phyloP scores from a whole-genome alignment of 2,888 invertebrate genomes.

The Folsomia candida region DNA sequence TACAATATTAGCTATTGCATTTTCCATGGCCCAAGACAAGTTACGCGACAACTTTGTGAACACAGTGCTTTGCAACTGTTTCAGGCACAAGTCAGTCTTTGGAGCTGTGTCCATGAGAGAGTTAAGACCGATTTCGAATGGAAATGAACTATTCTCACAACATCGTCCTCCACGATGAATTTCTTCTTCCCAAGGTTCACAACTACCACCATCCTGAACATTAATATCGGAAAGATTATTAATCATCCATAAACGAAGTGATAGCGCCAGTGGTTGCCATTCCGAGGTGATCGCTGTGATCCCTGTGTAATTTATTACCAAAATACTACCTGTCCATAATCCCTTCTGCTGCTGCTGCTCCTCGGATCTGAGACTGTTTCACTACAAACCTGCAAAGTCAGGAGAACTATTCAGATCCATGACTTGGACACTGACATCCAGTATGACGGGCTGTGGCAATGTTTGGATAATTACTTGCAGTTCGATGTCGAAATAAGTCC shows the following conservation, averaged over 20 bases:
- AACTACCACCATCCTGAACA: conserved; percentile 8
- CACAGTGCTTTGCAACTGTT: not conserved
- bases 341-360: not conserved
- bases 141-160: conserved; percentile 25
- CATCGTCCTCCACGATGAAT: conserved; percentile 32
- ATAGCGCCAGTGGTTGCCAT: too few relatives aligned
- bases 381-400: not conserved
- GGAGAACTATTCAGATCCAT: not conserved
- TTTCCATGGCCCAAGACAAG: not conserved
- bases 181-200: conserved; percentile 28
- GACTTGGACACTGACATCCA: too few relatives aligned
- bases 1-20: not conserved
- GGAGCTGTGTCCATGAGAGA: conserved; percentile 5
- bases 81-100: not conserved
- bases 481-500: conserved; percentile 37
- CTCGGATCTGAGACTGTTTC: not conserved
- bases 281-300: too few relatives aligned
- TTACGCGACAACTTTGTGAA: not conserved
- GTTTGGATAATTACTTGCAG: conserved; percentile 17
- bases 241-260: not conserved
- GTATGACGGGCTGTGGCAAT: too few relatives aligned
- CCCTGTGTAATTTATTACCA: not conserved
- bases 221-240: not conserved
- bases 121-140: conserved; percentile 20
- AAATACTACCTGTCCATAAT: conserved; percentile 7